Percentiles rank a stretch among this genome's conserved stretches.
Conservation (phyloP, 2,113 vertebrate species). For the Anser cygnoides region DNA sequence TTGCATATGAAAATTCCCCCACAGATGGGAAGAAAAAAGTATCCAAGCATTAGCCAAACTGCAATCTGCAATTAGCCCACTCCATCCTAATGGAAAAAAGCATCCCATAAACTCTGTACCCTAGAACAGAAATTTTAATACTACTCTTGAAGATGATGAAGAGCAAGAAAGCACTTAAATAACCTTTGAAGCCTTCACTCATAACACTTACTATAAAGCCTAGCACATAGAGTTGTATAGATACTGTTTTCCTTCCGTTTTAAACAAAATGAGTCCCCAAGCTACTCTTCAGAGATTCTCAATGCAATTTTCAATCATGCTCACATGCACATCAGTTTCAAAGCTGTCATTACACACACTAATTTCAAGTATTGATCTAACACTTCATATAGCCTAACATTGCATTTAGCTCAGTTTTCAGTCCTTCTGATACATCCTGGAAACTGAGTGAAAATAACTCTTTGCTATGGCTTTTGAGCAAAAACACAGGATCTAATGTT, state of each 20-base stretch:
- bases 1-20: background rate
- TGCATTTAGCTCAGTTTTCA: background rate
- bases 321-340: background rate
- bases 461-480: background rate
- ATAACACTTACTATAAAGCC: background rate
- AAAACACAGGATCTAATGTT: background rate
- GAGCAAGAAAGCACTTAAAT: slow-evolving; percentile 1
- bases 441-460: background rate
- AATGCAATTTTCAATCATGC: background rate
- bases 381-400: background rate
- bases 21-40: background rate
- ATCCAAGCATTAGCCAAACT: background rate
- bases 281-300: background rate
- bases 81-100: background rate
- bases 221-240: background rate
- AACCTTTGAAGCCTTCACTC: background rate
- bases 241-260: slow-evolving; percentile 22
- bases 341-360: background rate
- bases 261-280: background rate
- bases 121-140: background rate
- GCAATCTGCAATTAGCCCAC: background rate
- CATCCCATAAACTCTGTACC: background rate
- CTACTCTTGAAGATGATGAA: background rate
- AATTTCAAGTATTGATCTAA: background rate
- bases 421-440: background rate